phyloP scores from a whole-genome alignment of 1,140 invertebrate genomes.

The Drosophila lini region DNA sequence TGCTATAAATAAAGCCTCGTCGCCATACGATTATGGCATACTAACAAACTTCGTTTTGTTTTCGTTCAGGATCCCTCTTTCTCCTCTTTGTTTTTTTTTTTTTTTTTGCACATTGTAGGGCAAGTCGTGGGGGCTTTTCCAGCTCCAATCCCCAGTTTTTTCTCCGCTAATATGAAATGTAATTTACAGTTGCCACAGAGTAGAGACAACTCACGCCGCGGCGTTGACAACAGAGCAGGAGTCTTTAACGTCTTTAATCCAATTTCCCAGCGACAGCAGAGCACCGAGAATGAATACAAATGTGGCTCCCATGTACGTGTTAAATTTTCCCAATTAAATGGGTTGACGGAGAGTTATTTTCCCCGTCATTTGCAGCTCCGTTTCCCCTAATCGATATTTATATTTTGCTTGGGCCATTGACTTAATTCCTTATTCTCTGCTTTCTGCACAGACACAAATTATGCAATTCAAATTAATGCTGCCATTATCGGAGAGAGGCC shows the following conservation, averaged over 20 bases:
- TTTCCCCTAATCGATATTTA: slow-evolving; percentile 76
- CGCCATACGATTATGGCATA: slow-evolving; percentile 81
- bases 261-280: slow-evolving; percentile 67
- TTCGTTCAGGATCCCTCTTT: slow-evolving; percentile 16
- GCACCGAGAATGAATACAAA: slow-evolving; percentile 79
- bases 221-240: slow-evolving; percentile 27
- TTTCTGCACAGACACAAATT: slow-evolving; percentile 71
- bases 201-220: slow-evolving; percentile 7
- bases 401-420: slow-evolving; percentile 78
- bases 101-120: slow-evolving; percentile 29
- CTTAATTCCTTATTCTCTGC: slow-evolving; percentile 71
- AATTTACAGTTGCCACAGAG: slow-evolving; percentile 72
- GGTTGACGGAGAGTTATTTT: slow-evolving; percentile 61
- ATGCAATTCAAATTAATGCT: slow-evolving; percentile 82
- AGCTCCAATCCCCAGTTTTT: no score
- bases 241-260: slow-evolving; percentile 82
- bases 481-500: slow-evolving; percentile 53
- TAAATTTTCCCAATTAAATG: slow-evolving; percentile 81
- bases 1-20: slow-evolving; percentile 78
- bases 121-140: slow-evolving; percentile 4
- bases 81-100: background rate
- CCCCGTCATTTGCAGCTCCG: slow-evolving; percentile 52
- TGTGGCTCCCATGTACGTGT: slow-evolving; percentile 69
- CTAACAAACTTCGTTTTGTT: slow-evolving; percentile 70
- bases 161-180: slow-evolving; percentile 63